Base-by-base conservation (phyloP, 2,888 invertebrate species). In the Gasteruption jaculator region DNA sequence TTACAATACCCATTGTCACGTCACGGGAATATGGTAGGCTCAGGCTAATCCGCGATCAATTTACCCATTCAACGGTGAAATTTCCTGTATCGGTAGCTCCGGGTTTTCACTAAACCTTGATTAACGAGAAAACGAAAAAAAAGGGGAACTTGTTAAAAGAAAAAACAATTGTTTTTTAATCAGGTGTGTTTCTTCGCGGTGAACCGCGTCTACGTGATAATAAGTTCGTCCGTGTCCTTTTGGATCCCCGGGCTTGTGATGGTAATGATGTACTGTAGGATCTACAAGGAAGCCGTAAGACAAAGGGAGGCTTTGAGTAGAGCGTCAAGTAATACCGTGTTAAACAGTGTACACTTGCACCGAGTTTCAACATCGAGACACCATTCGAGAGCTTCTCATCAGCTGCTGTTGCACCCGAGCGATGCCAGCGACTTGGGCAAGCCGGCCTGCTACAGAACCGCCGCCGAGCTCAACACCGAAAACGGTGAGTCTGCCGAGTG, bases 231-330 rank as follows among this genome's bases (percentile, higher is more conserved):
- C 46, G 86, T 92, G 24, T 91, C 91, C 21, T 92, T 92, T 71
- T 92, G 91, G 91, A 87, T 92, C 66, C 92, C 92, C 5, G 91
- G 91, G 58, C 68, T 90, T 40, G 90, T 92, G 24, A 92, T 92
- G 92, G 82, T 92, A 58, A 83, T 86, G 26, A 91, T 91, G 86
- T 92, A 92, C 73, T 89, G 80, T 74, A 78, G 86, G 63, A 91
- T 91, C 67, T 72, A 72, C 63, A 76, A 87, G 64, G 89, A 89
- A 73, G 89, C 89, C 2, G 82, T 89, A 10, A 75, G 88, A 37
- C 89, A 90, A 64, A 75, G 86, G 45, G 86, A 87, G 65, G 89
- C 89, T 1, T 70, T 90, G 30, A 86, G 87, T 30, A 75, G 89
- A 45, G 89, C 89, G 6, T 87, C 87, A 34, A 87, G 87, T 44